Base-by-base conservation (phyloP, 1,140 invertebrate genomes). In the Eufriesea mexicana region DNA sequence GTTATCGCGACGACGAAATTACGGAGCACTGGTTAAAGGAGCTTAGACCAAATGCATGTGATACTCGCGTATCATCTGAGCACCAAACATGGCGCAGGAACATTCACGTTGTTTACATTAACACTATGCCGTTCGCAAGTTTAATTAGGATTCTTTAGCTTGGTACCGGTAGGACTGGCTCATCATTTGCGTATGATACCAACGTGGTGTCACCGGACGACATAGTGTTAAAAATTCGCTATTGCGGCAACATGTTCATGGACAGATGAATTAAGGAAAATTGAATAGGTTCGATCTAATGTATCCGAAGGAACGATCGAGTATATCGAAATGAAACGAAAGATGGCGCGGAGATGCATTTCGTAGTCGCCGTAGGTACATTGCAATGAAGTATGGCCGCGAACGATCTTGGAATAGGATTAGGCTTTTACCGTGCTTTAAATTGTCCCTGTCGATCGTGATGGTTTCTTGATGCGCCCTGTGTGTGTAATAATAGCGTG, bases 401-500 rank as follows among this genome's bases (percentile, higher is more conserved):
- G 25, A 35, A 62, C 42, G 28, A 25, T 2, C 18, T 54, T 62
- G 28, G n/a, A 67, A 55, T 68, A n/a, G 23, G 51, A 76, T 45
- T n/a, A 54, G 54, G n/a, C n/a, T 76, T 78, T 92, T 93, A 94
- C 94, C 94, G 72, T 94, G 92, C 77, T 94, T 94, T 57, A 94
- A 90, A 84, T 95, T 95, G 79, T 95, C 94, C 68, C 94, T 94
- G 89, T 96, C 95, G 74, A 95, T 95, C 82, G 96, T 95, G 88
- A 95, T 95, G 28, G 95, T 95, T 79, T 95, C 95, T 91, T 96
- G 95, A 92, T 96, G 95, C 45, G 93, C 93, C 74, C 94, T 94
- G 84, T 95, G 93, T 35, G 96, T 96, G 89, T 97, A 96, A 93
- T 96, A 96, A 91, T 96, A 96, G 85, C 96, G 95, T 42, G 95